Evolutionary conservation across 1,140 invertebrate species (phyloP).

Genomic region (Trichonephila clavata): DNA sequence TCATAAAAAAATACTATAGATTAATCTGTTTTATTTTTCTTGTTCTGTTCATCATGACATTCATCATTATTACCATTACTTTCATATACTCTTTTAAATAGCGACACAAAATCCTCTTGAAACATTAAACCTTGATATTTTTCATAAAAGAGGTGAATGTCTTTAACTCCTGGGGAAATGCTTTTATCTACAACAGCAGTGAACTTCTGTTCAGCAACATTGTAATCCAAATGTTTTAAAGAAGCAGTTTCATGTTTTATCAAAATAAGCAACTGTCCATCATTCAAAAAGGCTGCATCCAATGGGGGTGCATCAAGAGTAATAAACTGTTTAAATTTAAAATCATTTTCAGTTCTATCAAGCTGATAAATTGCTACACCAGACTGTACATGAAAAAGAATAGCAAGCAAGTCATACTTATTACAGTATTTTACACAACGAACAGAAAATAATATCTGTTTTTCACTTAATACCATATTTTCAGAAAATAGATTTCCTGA

Average conservation of each 20-base stretch:
- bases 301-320: neutral
- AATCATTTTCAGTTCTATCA: neutral
- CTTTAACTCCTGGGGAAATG: neutral
- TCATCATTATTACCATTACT: conserved; percentile 27
- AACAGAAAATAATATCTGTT: conserved; percentile 48
- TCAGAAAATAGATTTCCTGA: neutral
- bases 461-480: conserved; percentile 8
- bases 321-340: conserved; percentile 50
- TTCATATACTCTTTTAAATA: conserved; percentile 53
- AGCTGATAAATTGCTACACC: conserved; percentile 30
- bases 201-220: neutral
- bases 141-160: conserved; percentile 17
- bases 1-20: neutral
- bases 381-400: conserved; percentile 34
- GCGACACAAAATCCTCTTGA: conserved; percentile 41
- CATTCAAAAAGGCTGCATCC: neutral
- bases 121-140: neutral
- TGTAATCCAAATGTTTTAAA: neutral
- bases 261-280: conserved; percentile 42
- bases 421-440: conserved; percentile 12
- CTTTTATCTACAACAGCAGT: neutral
- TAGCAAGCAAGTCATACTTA: neutral
- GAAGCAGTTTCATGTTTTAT: neutral
- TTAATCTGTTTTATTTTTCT: conserved; percentile 48
- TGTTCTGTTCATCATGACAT: neutral